Evolutionary conservation across 2,888 invertebrate species (phyloP), one percentile per base, ranked within the genome.

Genomic region (Drosophila antonietae): DNA sequence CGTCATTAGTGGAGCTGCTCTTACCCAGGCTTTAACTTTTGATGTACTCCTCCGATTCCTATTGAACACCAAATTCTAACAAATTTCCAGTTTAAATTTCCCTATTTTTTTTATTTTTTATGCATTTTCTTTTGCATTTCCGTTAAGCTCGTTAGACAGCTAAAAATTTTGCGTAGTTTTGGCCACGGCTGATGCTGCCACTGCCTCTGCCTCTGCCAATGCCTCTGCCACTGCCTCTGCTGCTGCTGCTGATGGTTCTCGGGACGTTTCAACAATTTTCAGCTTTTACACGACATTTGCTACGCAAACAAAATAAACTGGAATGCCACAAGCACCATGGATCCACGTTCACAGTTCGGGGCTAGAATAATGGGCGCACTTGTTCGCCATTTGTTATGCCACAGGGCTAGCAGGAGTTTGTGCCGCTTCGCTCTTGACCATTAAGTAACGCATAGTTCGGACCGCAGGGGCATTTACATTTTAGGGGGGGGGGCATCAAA

Each of bases 121-220:
- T 65, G 71, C 75, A 69, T 67, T 78, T 44, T 58, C 39, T 56
- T 67, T 20, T 73, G 75, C 78, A 72, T 82, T 75, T 84, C 84
- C 84, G 84, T 68, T 65, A 59, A 77, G 84, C 84, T 82, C 84
- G 82, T 82, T 82, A 83, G 81, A 64, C 64, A 64, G 61, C 46
- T 69, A 8, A 9, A 33, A 70, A 77, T 71, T 77, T 78, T 78
- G 78, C 78, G 74, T 78, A 68, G 61, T 70, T 78, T 68, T 63
- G 55, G 73, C 66, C 73, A 63, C 28, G 60, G 33, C 60, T 57
- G 53, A 12, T 55, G 64, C 44, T 44, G 47, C 28, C 33, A 10
- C 33, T 20, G 60, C n/a, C 31, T 0, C 31, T n/a, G 47, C 47
- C 47, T 0, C 41, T 18, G 41, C 20, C n/a, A n/a, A n/a, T n/a